Evolutionary conservation across 1,140 invertebrate genomes (phyloP), one percentile per base, ranked within the genome.

Genomic region (Aphaenogaster floridana): DNA sequence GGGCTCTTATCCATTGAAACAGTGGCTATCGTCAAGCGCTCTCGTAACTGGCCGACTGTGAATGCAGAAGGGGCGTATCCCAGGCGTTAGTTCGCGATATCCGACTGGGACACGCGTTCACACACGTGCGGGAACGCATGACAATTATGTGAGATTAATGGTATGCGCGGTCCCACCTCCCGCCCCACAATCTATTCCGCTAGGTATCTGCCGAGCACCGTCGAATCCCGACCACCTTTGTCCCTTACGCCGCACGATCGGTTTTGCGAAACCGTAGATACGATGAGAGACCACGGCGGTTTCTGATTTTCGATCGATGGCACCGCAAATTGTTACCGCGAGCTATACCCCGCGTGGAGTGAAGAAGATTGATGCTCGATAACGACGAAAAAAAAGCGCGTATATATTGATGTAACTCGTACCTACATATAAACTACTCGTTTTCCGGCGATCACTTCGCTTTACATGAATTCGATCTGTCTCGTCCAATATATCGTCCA

Each of bases 141-240:
- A 87, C 86, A 61, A 81, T 87, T 84, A 87, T 71, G 69, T 52
- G 80, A 87, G 80, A 87, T 84, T 87, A 84, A 87, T 76, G 66
- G 68, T 74, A 86, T 34, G 63, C 68, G 59, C 83, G 6, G 42
- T n/a, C 36, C 5, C 17, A 5, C 36, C 15, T 17, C n/a, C 17
- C n/a, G 6, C 59, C 39, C 36, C 7, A 3, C 54, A 21, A 61
- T 11, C 21, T 59, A 34, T 57, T 34, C 66, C 42, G 21, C n/a
- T 28, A 52, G 17, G 0, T 79, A 78, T 68, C 76, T 59, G 7
- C 17, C 28, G 59, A n/a, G 28, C 17, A 63, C 50, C 74, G 42
- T 54, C 13, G 34, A 64, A 87, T 66, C 48, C 68, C 45, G 42
- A 48, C 45, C 36, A 57, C 45, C 80, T 87, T 87, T 87, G 86